Evolutionary conservation across 1,140 invertebrate genomes (phyloP).

Genomic region (Chymomyza costata): DNA sequence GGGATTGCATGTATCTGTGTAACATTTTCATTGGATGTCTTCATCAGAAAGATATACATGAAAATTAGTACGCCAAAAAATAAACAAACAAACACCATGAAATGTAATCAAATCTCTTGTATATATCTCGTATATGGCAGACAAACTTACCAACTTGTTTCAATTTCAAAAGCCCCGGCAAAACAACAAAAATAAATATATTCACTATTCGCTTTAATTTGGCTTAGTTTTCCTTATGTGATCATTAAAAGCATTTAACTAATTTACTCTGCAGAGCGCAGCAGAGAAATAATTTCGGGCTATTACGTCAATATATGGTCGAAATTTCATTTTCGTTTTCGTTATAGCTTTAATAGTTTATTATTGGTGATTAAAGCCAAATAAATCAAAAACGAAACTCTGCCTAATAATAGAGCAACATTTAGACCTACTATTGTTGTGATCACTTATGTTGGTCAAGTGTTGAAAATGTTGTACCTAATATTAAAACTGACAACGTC

Average conservation of each 20-base stretch:
- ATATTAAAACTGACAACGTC: no score
- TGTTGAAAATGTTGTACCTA: no score
- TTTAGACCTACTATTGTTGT: no score
- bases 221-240: constrained; percentile 30
- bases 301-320: no score
- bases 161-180: constrained; percentile 4
- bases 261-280: constrained; percentile 25
- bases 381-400: constrained; percentile 3
- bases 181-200: constrained; percentile 8
- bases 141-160: no score
- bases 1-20: constrained; percentile 20
- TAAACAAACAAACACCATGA: no score
- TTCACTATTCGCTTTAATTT: constrained; percentile 21
- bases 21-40: constrained; percentile 32
- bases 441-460: no score
- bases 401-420: no score
- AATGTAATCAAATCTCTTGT: no score
- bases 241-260: constrained; percentile 39
- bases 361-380: neutral
- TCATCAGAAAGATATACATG: constrained; percentile 37
- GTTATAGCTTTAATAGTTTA: constrained; percentile 3
- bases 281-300: constrained; percentile 17
- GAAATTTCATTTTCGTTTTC: neutral
- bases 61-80: constrained; percentile 34
- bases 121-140: no score